Conservation (phyloP, 2,113 vertebrate genomes). For the Nothoprocta pentlandii region DNA sequence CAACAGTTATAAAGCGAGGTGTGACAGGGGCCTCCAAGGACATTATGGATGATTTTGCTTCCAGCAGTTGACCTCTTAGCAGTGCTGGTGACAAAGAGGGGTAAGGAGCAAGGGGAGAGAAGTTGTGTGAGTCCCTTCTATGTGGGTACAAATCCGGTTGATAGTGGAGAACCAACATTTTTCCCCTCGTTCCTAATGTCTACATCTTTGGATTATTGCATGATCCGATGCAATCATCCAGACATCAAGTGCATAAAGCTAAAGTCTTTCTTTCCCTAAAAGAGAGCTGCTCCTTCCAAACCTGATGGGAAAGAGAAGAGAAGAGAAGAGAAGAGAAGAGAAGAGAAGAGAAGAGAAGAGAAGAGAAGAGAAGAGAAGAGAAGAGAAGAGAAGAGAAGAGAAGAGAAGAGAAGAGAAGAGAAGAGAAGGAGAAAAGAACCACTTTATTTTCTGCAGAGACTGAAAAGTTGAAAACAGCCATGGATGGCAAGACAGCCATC, state of each 20-base stretch:
- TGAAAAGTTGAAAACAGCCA: background rate
- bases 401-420: too few species aligned
- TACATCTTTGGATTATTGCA: background rate
- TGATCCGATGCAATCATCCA: background rate
- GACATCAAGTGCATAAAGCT: rapidly evolving
- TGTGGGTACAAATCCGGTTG: background rate
- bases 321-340: too few species aligned
- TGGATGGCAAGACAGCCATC: rapidly evolving
- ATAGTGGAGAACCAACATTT: background rate
- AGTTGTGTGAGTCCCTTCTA: background rate
- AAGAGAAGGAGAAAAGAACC: background rate
- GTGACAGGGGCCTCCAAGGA: background rate
- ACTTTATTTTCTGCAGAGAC: background rate
- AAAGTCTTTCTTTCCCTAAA: background rate
- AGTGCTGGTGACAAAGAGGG: background rate
- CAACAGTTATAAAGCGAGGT: background rate
- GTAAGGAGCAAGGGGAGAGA: background rate
- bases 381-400: too few species aligned
- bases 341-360: too few species aligned
- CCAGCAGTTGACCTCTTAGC: background rate
- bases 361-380: background rate
- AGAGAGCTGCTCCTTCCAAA: background rate
- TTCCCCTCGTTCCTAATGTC: rapidly evolving
- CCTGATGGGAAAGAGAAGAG: background rate
- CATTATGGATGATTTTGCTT: background rate